Conservation (phyloP, 1,140 invertebrate genomes). For the Danaus plexippus region DNA sequence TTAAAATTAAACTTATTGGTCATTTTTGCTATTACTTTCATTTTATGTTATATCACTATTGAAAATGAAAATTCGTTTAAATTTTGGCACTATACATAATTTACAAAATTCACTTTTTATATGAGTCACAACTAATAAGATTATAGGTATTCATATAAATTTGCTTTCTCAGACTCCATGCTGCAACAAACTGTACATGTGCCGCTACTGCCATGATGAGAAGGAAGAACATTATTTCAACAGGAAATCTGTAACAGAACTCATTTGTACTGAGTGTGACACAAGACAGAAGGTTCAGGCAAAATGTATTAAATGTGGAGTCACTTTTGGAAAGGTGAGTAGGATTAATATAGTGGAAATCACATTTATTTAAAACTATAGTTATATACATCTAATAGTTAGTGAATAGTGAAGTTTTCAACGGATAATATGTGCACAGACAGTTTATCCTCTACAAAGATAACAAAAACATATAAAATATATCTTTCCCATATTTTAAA, state of each 20-base stretch:
- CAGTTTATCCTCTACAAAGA: too few relatives aligned
- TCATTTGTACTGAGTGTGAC: constrained; percentile 86
- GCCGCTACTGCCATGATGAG: constrained; percentile 91
- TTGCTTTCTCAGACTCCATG: constrained; percentile 81
- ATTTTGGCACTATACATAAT: too few relatives aligned
- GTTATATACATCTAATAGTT: background rate
- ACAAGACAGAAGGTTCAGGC: constrained; percentile 85
- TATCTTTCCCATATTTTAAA: too few relatives aligned
- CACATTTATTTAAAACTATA: constrained; percentile 3
- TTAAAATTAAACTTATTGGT: too few relatives aligned
- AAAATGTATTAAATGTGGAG: constrained; percentile 81
- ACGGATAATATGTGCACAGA: too few relatives aligned
- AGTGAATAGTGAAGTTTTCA: too few relatives aligned
- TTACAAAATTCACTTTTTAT: background rate
- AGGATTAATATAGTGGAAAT: too few relatives aligned
- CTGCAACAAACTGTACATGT: constrained; percentile 89
- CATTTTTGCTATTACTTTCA: too few relatives aligned
- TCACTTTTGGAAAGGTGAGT: constrained; percentile 82
- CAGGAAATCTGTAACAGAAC: constrained; percentile 83
- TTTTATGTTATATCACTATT: too few relatives aligned
- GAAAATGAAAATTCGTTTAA: too few relatives aligned
- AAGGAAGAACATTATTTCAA: constrained; percentile 86
- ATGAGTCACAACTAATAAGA: background rate
- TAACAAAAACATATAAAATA: too few relatives aligned
- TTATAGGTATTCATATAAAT: background rate